phyloP scores from a whole-genome alignment of 2,888 invertebrate genomes.

The Minunthozetes semirufus region DNA sequence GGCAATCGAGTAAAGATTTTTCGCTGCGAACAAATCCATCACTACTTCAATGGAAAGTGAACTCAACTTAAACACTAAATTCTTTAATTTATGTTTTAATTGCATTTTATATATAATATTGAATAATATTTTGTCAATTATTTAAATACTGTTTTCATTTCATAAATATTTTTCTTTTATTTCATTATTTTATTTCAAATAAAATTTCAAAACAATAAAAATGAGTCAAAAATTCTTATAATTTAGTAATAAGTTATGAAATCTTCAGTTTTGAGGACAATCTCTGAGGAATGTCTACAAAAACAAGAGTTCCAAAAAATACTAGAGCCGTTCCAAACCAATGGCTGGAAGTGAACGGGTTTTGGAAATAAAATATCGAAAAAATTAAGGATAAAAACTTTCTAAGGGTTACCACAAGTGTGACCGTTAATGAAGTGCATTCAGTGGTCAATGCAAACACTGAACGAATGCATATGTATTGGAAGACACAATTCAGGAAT shows the following conservation, averaged over 20 bases:
- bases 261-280: background rate
- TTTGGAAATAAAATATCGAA: conserved; percentile 87
- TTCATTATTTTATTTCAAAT: background rate
- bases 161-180: too few relatives aligned
- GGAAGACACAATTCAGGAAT: conserved; percentile 73
- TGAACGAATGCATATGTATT: conserved; percentile 68
- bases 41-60: background rate
- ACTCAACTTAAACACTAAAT: background rate
- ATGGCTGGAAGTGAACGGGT: conserved; percentile 83
- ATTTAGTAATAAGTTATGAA: background rate
- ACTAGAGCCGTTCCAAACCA: conserved; percentile 85
- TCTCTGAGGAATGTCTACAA: conserved; percentile 60
- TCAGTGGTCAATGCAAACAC: conserved; percentile 91
- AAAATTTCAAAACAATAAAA: background rate
- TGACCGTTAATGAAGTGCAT: conserved; percentile 87
- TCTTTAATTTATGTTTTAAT: too few relatives aligned
- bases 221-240: background rate
- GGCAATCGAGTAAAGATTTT: background rate
- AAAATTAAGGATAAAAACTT: conserved; percentile 93
- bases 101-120: too few relatives aligned
- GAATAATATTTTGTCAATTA: background rate
- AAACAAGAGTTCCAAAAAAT: conserved; percentile 85
- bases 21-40: background rate
- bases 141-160: too few relatives aligned
- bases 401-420: conserved; percentile 85